Base-by-base conservation (phyloP, 1,140 invertebrate species). In the Diorhabda carinulata region DNA sequence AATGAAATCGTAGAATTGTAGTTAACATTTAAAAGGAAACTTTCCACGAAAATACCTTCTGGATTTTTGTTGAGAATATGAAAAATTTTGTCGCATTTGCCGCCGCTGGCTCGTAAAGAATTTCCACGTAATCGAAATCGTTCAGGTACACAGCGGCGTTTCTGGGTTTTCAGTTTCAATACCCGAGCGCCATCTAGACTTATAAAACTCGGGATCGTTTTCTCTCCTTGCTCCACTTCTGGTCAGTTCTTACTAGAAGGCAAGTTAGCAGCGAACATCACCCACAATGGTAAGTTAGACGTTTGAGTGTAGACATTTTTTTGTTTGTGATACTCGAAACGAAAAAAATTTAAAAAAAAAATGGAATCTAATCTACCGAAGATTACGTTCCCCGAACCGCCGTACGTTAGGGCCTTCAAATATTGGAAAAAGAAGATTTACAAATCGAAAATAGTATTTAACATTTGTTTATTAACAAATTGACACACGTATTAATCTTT, bases 131-230 rank as follows among this genome's bases (percentile, higher is more conserved):
- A 61, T 2, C 25, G 25, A 25, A 25, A 25, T 42, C 58, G n/a
- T 10, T 25, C 10, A 60, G 58, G 58, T 42, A 60, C 58, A 56
- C 43, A 57, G 63, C 63, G 5, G 63, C 25, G 63, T 64, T 56
- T 64, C 42, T 47, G 61, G 61, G 75, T 72, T 75, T 74, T 77
- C 74, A 76, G 73, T 77, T 77, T 75, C 74, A 74, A 67, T 56
- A 73, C 71, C 43, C 68, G 80, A 81, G 86, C 88, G 88, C 87
- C 88, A 88, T 88, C 88, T 89, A 83, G 85, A 82, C 82, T 83
- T 86, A 89, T 89, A 89, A 90, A 90, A 90, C 87, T 85, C 85
- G 84, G 84, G 83, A 82, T 83, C 84, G 81, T 83, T 83, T 84
- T 84, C 82, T 83, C 82, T 83, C 84, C 81, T 83, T 84, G 84